Conservation (phyloP, 2,113 vertebrate genomes). For the Oriolus oriolus region DNA sequence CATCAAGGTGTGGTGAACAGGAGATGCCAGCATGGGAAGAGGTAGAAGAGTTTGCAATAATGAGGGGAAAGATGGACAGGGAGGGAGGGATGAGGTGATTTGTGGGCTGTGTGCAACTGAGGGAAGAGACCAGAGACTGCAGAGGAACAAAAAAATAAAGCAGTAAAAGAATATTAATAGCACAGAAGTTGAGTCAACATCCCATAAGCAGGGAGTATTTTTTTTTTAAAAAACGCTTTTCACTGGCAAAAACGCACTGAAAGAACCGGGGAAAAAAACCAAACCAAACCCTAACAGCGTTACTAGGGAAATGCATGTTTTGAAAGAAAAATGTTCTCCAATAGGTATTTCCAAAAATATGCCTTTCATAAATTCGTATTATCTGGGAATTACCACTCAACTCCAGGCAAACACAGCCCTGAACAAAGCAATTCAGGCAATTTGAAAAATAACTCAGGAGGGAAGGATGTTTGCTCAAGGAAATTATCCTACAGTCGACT, state of each 20-base stretch:
- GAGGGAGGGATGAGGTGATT: not conserved
- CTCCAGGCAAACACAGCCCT: not conserved
- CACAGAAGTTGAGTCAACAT: not conserved
- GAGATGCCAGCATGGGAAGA: not conserved
- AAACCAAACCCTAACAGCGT: rapidly evolving
- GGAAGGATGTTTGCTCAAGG: conserved; percentile 1
- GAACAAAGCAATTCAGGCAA: conserved; percentile 1
- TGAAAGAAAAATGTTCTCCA: not conserved
- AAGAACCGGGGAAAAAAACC: not conserved
- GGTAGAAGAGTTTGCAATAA: not conserved
- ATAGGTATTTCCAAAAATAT: not conserved
- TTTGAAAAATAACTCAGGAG: not conserved
- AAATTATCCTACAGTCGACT: not conserved
- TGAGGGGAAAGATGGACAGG: not conserved
- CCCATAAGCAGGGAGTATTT: not conserved
- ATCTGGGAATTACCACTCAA: conserved; percentile 3
- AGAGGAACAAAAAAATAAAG: not conserved
- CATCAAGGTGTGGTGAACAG: not conserved
- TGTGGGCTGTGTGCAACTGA: not conserved
- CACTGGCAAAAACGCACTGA: not conserved
- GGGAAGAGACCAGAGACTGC: not conserved
- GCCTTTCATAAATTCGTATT: not conserved
- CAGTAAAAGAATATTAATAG: not conserved
- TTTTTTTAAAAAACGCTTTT: not conserved
- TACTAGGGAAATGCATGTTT: not conserved